Evolutionary conservation across 2,888 invertebrate species (phyloP), one percentile per base, ranked within the genome.

Genomic region (Calephelis perditalis): DNA sequence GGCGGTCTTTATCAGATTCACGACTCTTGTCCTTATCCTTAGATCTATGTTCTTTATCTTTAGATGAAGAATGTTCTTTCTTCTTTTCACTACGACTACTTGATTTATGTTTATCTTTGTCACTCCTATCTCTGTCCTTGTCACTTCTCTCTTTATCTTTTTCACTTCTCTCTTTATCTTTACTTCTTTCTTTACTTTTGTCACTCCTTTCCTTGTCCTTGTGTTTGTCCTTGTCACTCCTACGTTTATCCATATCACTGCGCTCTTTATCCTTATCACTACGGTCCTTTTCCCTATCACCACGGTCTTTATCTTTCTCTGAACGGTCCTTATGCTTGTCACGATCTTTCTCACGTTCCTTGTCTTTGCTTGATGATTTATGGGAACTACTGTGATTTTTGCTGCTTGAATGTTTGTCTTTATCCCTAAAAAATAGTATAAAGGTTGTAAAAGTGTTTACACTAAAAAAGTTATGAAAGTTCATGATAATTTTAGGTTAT

Each of bases 331-430:
- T 79, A 61, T 74, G 72, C 63, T 74, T 78, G 35, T 77, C 77
- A 36, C 67, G 69, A 54, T 71, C 72, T 55, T 66, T 70, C 73
- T 87, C 73, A 15, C 91, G 88, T 47, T 92, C 91, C 70, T 85
- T 91, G 70, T 91, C 91, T 70, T 88, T 91, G 69, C 81, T 87
- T 15, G 90, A 90, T 43, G 91, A 91, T 67, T 91, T 91, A 68
- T 92, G 92, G 63, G 87, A 92, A 63, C 92, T 92, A 64, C 91
- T 90, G 68, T 92, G 92, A 71, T 86, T 91, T 78, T 92, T 91
- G 68, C 84, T 87, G 69, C 89, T 87, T 37, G 92, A 89, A 69
- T 92, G 90, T 70, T 82, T 92, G 61, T 92, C 91, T 71, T 91
- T 92, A 70, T 87, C 86, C 70, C 84, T 86, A 57, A 37, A 57